Evolutionary conservation across 2,888 invertebrate species (phyloP).

Genomic region (Agrotis puta): DNA sequence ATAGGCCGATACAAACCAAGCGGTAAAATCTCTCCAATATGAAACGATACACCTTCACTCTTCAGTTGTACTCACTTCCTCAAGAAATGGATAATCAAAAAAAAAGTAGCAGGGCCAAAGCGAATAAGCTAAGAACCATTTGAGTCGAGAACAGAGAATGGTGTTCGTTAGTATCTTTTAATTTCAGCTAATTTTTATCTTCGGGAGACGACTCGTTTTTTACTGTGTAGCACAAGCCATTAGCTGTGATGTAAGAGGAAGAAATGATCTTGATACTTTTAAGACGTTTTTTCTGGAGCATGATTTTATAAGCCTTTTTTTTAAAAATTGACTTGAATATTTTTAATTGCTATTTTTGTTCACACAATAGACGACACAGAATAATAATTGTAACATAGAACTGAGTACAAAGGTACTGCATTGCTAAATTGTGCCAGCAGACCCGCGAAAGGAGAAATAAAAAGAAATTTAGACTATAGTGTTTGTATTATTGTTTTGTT

Average conservation of each 20-base stretch:
- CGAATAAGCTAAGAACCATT: slow-evolving; percentile 65
- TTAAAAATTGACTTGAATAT: no score
- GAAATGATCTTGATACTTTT: slow-evolving; percentile 77
- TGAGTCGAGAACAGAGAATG: slow-evolving; percentile 77
- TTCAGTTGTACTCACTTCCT: background rate
- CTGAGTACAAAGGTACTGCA: no score
- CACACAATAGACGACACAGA: no score
- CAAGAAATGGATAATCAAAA: slow-evolving; percentile 35
- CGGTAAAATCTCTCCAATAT: no score
- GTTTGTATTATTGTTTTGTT: no score
- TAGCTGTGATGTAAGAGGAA: slow-evolving; percentile 74
- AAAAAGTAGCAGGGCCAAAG: slow-evolving; percentile 39
- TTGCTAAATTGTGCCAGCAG: no score
- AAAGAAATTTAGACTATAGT: no score
- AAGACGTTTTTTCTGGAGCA: slow-evolving; percentile 1
- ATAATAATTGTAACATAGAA: no score
- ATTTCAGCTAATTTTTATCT: slow-evolving; percentile 92
- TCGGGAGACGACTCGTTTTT: slow-evolving; percentile 84
- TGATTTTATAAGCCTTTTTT: no score
- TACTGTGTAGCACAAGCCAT: slow-evolving; percentile 85
- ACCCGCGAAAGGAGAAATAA: no score
- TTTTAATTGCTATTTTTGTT: no score
- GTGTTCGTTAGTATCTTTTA: slow-evolving; percentile 90
- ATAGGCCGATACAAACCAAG: background rate
- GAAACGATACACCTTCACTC: background rate